Percentiles rank a stretch among this genome's conserved stretches.
These are phyloP conservation scores for Lepidothrix coronata DNA, from an alignment of 2,113 vertebrate species.

Conservation along the genomic window DNA sequence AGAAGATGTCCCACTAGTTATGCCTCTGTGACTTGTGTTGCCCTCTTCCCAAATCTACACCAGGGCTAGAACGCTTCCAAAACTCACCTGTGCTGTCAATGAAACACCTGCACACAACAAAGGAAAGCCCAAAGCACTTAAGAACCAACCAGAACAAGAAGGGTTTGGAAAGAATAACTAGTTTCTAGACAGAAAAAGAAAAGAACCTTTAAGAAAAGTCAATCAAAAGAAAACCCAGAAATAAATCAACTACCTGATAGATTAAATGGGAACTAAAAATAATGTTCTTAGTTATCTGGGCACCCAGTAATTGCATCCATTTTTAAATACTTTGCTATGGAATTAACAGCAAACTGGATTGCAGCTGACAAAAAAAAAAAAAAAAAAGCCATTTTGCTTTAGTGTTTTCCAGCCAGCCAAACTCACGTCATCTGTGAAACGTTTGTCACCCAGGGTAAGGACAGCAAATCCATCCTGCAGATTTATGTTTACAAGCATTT, in stretches of 20 bases:
- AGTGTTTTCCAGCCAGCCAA: slow-evolving; percentile 4
- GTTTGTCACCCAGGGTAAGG: slow-evolving; percentile 4
- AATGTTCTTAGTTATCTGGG: not conserved
- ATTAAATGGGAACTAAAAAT: not conserved
- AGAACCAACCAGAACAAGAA: not conserved
- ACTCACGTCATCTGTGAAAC: slow-evolving; percentile 3
- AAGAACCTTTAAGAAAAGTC: not conserved
- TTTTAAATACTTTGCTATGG: not conserved
- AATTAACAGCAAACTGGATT: not conserved
- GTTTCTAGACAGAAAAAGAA: not conserved
- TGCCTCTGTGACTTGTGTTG: not conserved
- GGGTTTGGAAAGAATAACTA: not conserved
- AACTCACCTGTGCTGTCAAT: not conserved
- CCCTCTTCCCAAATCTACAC: not conserved
- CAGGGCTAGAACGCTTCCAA: not conserved
- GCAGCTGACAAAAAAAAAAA: not conserved
- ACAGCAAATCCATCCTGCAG: slow-evolving; percentile 29
- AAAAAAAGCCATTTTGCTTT: not conserved
- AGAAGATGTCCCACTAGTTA: not conserved
- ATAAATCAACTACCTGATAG: not conserved
- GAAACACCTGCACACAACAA: not conserved
- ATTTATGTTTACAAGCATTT: slow-evolving; percentile 34
- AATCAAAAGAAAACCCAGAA: not conserved
- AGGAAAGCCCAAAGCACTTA: not conserved
- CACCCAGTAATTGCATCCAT: not conserved